Base-by-base conservation (phyloP, 2,113 vertebrate species). In the Dendrocopos noguchii region DNA sequence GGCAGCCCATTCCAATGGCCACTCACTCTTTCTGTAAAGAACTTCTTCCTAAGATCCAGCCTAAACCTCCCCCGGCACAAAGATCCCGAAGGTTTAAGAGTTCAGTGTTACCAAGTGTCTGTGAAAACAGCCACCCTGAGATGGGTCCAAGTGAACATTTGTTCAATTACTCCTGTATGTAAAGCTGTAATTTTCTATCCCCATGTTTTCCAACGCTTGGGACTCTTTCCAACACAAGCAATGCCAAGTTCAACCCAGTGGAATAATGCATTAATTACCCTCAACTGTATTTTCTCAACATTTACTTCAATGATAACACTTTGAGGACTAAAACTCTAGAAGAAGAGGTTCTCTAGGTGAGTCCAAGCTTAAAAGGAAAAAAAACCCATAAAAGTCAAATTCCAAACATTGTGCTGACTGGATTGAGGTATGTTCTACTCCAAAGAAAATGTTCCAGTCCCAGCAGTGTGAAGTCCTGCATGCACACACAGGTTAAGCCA, bases 381-480 rank as follows among this genome's bases (percentile, higher is more conserved):
- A 57, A 3, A 12, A 44, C 39, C 10, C 52, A 27, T 39, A 4
- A 12, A 52, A 53, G 24, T 2, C 61, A 29, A 39, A 47, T 19
- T 47, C 15, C 44, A 39, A 52, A 31, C n/a, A 67, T 47, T 1
- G 4, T 12, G n/a, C 20, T 36, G 31, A 46, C 11, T 25, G 46
- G 46, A 56, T 1, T 20, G 42, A 77, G 36, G 29, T 21, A 52
- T 12, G 63, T 24, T 25, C 31, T 33, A 12, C 24, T n/a, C 52
- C 12, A 17, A 33, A 73, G 34, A 12, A 53, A 61, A 55, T 0
- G 1, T 3, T 28, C 6, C 34, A 31, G 55, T 6, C 46, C n/a
- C 28, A 13, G 55, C 0, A 0, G 66, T 4, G 2, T 2, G 27
- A 42, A 34, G 55, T 4, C 73, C 21, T 1, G 1, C 28, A 19